Base-by-base conservation (phyloP, 2,113 vertebrate genomes). In the Takifugu bimaculatus region DNA sequence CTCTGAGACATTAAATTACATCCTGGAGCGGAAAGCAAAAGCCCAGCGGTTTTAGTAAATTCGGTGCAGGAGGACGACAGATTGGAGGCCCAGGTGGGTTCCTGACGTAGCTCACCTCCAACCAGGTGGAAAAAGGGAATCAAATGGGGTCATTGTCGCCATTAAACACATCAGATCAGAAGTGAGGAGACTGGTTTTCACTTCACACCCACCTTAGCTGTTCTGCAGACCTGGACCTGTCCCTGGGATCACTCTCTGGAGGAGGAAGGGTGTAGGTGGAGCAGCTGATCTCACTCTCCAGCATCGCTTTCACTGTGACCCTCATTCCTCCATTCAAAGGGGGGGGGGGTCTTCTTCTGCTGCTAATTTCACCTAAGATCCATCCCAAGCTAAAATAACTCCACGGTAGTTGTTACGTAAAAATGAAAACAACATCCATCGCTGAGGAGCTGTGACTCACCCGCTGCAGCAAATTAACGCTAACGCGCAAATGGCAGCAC, bases 371-470 rank as follows among this genome's bases (percentile, higher is more conserved):
- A 28, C 59, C 59, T 55, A 27, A 43, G 78, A 65, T 78, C 79
- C 80, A 78, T 83, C 82, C 74, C 43, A 11, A 60, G 55, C 74
- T 63, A 81, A 86, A 87, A 87, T 87, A 88, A 83, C 82, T 72
- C 64, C 44, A 7, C 54, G n/a, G 48, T 15, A 51, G 61, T 13
- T 10, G 2, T 79, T 80, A 83, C 70, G 68, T 78, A 73, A 69
- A 85, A 69, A 79, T 50, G 65, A 42, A 61, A n/a, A 6, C 1
- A 68, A 73, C 57, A 62, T 28, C 35, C 58, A 66, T 73, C 55
- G 65, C 63, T 2, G 7, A 52, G 47, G 43, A 56, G 71, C 69
- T 12, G 50, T 80, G 80, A 83, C 52, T 84, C 80, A 79, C 55
- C 10, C 20, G 10, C 45, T 72, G 72, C 60, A 50, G 66, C 3